Conservation (phyloP, 2,797 vertebrate species). For the Fistularia commersonii region DNA sequence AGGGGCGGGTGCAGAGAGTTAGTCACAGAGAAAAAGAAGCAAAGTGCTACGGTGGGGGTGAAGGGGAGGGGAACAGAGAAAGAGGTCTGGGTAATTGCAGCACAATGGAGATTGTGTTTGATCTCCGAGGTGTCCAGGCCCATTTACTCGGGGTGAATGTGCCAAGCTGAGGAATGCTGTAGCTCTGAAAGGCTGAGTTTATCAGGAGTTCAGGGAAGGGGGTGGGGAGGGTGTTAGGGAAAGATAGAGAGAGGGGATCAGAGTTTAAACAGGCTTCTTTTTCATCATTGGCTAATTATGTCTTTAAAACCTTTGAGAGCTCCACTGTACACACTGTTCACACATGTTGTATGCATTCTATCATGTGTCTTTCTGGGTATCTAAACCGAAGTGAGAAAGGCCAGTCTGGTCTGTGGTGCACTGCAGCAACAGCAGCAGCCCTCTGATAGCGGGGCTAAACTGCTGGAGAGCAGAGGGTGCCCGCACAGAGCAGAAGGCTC, state of each 20-base stretch:
- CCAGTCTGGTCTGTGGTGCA: conserved; percentile 63
- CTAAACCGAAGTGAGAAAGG: conserved; percentile 57
- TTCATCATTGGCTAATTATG: conserved; percentile 69
- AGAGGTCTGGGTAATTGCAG: conserved; percentile 81
- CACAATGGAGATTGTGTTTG: conserved; percentile 80
- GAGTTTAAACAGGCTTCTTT: conserved; percentile 60
- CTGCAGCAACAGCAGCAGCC: conserved; percentile 51
- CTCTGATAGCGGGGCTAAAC: conserved; percentile 75
- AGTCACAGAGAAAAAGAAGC: conserved; percentile 33
- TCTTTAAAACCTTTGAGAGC: conserved; percentile 62
- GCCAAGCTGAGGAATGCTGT: conserved; percentile 73
- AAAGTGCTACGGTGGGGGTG: conserved; percentile 62
- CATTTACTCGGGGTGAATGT: conserved; percentile 73
- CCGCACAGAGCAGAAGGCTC: conserved; percentile 76
- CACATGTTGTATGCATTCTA: conserved; percentile 59
- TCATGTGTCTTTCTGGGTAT: conserved; percentile 47
- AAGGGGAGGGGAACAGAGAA: conserved; percentile 68
- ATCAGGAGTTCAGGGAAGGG: conserved; percentile 73
- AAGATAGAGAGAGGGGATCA: conserved; percentile 41
- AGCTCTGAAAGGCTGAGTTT: conserved; percentile 74
- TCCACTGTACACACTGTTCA: conserved; percentile 54
- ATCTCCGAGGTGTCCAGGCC: conserved; percentile 81
- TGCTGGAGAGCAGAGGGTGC: conserved; percentile 73
- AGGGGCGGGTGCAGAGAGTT: conserved; percentile 56
- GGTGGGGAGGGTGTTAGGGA: conserved; percentile 25